phyloP scores from a whole-genome alignment of 2,888 invertebrate genomes.

The Periphyllus acericola region DNA sequence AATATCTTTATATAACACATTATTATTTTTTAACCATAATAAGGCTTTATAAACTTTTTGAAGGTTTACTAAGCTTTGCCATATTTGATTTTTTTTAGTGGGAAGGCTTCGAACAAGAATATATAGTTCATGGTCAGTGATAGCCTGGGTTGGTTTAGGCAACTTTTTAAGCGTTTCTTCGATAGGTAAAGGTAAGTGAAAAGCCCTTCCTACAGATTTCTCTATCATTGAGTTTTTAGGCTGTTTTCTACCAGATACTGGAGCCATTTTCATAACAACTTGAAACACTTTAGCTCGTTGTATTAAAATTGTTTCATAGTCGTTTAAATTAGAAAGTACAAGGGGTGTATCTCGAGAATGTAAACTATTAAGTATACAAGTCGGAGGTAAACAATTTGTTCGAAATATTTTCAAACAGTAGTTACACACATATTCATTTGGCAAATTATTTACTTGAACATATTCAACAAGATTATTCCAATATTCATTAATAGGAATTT shows the following conservation, averaged over 20 bases:
- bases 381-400: background rate
- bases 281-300: too few species aligned
- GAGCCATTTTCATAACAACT: too few species aligned
- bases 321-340: background rate
- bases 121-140: conserved; percentile 65
- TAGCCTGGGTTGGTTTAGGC: conserved; percentile 65
- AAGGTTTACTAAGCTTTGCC: conserved; percentile 66
- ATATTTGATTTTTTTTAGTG: conserved; percentile 65
- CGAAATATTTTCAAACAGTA: conserved; percentile 62
- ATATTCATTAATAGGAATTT: background rate
- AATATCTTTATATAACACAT: conserved; percentile 59
- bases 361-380: background rate
- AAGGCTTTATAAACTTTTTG: conserved; percentile 65
- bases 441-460: background rate
- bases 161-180: conserved; percentile 66
- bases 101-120: conserved; percentile 66
- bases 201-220: conserved; percentile 64
- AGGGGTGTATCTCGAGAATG: background rate
- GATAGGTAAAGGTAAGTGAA: conserved; percentile 66
- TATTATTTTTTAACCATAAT: conserved; percentile 65
- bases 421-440: background rate
- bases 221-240: too few species aligned
- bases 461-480: background rate
- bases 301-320: too few species aligned
- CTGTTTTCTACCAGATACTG: too few species aligned